Evolutionary conservation across 2,888 invertebrate species (phyloP).

Genomic region (Phalera bucephala): DNA sequence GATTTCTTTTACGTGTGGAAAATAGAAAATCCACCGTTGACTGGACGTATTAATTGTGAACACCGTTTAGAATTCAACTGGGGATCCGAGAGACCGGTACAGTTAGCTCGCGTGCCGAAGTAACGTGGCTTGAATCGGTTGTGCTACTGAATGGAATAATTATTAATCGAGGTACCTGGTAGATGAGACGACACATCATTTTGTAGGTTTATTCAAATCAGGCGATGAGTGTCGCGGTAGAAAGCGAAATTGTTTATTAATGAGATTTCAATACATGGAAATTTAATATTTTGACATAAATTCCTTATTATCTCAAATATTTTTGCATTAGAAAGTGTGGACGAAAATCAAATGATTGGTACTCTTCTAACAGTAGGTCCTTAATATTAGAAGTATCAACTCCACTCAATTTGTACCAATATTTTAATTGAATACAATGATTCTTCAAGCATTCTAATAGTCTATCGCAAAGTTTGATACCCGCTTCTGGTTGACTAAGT

Average conservation of each 20-base stretch:
- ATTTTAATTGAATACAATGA: no score
- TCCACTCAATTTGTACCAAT: no score
- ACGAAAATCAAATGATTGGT: background rate
- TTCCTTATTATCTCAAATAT: slow-evolving; percentile 1
- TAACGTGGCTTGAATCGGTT: slow-evolving; percentile 72
- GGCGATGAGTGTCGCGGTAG: slow-evolving; percentile 35
- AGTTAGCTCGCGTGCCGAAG: slow-evolving; percentile 74
- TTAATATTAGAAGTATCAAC: no score
- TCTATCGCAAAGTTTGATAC: no score
- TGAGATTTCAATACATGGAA: slow-evolving; percentile 43
- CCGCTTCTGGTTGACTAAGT: no score
- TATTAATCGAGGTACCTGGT: slow-evolving; percentile 35
- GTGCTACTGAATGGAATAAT: slow-evolving; percentile 53
- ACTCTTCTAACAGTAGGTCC: no score
- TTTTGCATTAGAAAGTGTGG: slow-evolving; percentile 19
- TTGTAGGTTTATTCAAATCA: slow-evolving; percentile 44
- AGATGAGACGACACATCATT: slow-evolving; percentile 53
- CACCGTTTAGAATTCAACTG: slow-evolving; percentile 75
- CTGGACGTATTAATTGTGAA: slow-evolving; percentile 78
- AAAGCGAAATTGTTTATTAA: slow-evolving; percentile 63
- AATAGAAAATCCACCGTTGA: slow-evolving; percentile 83
- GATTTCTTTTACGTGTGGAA: slow-evolving; percentile 82
- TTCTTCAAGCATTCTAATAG: no score
- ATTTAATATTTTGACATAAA: slow-evolving; percentile 18
- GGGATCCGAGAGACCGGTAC: slow-evolving; percentile 65